Evolutionary conservation across 1,140 invertebrate genomes (phyloP).

Genomic region (Pseudomyrmex dendroicus): DNA sequence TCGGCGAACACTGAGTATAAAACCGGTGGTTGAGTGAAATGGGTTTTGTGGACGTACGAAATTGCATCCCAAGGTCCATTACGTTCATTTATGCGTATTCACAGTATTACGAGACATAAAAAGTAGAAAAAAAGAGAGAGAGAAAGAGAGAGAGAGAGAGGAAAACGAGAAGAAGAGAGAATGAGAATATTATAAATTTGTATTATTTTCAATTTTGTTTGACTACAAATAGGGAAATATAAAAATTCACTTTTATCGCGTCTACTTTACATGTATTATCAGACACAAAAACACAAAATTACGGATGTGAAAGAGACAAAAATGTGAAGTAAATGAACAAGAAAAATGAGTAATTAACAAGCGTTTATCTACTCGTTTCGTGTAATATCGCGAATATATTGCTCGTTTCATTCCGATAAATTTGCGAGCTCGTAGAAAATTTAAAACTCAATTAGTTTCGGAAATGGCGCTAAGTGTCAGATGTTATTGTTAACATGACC

Average conservation of each 20-base stretch:
- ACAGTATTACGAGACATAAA: conserved; percentile 17
- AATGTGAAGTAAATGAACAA: too few relatives aligned
- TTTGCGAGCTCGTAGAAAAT: conserved; percentile 20
- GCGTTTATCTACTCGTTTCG: too few relatives aligned
- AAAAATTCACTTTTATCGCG: too few relatives aligned
- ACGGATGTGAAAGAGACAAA: background rate
- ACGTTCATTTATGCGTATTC: conserved; percentile 36
- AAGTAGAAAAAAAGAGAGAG: too few relatives aligned
- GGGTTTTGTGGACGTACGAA: conserved; percentile 47
- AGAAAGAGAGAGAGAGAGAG: background rate
- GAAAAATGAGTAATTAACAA: too few relatives aligned
- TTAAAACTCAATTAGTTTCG: conserved; percentile 39
- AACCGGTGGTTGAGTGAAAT: conserved; percentile 38
- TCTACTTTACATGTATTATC: too few relatives aligned
- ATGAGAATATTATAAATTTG: background rate
- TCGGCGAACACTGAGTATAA: conserved; percentile 35
- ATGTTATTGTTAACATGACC: conserved; percentile 60
- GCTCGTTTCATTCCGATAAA: background rate
- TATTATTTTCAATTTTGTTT: background rate
- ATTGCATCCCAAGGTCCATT: conserved; percentile 41
- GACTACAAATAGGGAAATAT: background rate
- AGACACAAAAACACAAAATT: background rate
- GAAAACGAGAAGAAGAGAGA: background rate
- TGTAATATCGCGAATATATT: too few relatives aligned
- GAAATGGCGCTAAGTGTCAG: conserved; percentile 46